Evolutionary conservation across 2,113 vertebrate species (phyloP).

Genomic region (Ailuropoda melanoleuca): DNA sequence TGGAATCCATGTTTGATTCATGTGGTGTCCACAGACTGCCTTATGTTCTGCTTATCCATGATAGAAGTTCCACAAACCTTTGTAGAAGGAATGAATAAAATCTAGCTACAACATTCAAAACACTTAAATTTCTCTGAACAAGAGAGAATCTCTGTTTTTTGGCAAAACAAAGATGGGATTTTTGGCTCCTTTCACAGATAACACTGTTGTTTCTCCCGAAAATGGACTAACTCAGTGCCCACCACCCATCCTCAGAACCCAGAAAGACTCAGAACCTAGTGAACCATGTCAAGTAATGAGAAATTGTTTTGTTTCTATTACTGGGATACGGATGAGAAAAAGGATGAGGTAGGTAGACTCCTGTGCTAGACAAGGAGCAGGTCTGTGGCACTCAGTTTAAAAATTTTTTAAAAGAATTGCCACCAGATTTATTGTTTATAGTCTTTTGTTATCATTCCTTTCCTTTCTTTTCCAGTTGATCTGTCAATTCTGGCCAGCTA

Average conservation of each 20-base stretch:
- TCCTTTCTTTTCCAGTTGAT: background rate
- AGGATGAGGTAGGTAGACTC: background rate
- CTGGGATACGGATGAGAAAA: background rate
- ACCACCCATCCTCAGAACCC: background rate
- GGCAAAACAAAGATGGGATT: background rate
- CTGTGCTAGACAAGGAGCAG: background rate
- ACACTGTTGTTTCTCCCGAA: background rate
- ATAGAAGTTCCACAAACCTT: slow-evolving; percentile 8
- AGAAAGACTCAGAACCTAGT: background rate
- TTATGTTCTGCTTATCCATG: background rate
- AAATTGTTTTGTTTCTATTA: background rate
- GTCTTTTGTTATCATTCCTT: background rate
- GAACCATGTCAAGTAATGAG: background rate
- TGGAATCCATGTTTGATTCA: background rate
- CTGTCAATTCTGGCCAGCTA: background rate
- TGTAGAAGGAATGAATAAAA: slow-evolving; percentile 4
- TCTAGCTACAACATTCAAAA: background rate
- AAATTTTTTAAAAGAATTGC: background rate
- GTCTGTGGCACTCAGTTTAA: background rate
- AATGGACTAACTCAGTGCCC: background rate
- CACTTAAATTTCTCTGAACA: background rate
- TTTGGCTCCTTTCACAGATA: background rate
- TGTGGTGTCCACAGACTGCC: background rate
- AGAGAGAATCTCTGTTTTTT: background rate
- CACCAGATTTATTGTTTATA: background rate